Base-by-base conservation (phyloP, 1,140 invertebrate genomes). In the Lasaia peninsularis region DNA sequence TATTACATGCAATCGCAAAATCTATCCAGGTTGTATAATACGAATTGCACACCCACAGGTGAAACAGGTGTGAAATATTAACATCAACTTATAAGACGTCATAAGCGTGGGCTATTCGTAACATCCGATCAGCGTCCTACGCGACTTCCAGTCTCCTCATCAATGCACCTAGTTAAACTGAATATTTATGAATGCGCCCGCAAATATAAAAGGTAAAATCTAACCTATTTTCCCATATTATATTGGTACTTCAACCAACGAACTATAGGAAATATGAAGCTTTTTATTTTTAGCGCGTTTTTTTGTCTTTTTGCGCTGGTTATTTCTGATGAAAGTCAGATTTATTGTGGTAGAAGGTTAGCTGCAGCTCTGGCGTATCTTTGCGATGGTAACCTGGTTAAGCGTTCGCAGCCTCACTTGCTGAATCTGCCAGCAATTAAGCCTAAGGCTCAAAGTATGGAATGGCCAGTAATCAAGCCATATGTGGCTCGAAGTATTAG, bases 311-410 rank as follows among this genome's bases (percentile, higher is more conserved):
- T 54, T 8, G 50, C 10, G 5, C 12, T 35, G 4, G 56, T 53
- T 2, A 12, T 37, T 2, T 52, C 51, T 16, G 40, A 62, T 33
- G 48, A 57, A 9, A 56, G 34, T 0, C 21, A 63, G 10, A 35
- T 60, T 0, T 63, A 63, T 12, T 63, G 62, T 16, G 57, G 62
- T 9, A n/a, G 62, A n/a, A 54, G 62, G 35, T 35, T 63, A 5
- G 62, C 57, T 1, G 18, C 53, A 1, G 35, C 57, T 1, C 14
- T 63, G 31, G 62, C 62, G 16, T 28, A 60, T 11, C 20, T 64
- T 8, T 64, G 62, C 32, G 58, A 65, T n/a, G 52, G 32, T 6
- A 56, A 65, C 21, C 21, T 58, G 16, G 40, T 61, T 11, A 66
- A 63, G 34, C 21, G 50, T 11, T 64, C 62, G n/a, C n/a, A n/a